Evolutionary conservation across 2,113 vertebrate genomes (phyloP), one percentile per base, ranked within the genome.

Genomic region (Propithecus coquereli): DNA sequence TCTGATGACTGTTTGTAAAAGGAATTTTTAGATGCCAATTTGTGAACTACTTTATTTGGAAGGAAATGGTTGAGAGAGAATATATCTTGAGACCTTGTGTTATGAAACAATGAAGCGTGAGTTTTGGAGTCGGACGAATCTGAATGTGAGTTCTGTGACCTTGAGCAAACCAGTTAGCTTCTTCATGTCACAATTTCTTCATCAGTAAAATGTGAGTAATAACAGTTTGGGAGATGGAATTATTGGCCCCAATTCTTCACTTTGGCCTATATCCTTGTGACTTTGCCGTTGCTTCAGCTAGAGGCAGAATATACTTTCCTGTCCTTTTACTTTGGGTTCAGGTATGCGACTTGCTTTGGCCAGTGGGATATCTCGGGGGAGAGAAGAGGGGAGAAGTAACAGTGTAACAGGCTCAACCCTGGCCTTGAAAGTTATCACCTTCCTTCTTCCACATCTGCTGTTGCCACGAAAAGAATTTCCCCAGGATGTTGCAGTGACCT

Each of bases 1-100:
- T 94, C 85, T 92, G 85, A 96, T 1, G 16, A 83, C 66, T 94
- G 45, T 96, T 91, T 93, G 87, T 81, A 94, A 95, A 90, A 93
- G 88, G 20, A 57, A 37, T 79, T 84, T 87, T 65, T 87, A 87
- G 61, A 57, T 84, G 52, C 20, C 37, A 57, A 66, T 92, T 94
- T 80, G 50, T 95, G 76, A 93, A 80, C 37, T 52, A 52, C 71
- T 63, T 50, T 82, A 81, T 91, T 87, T 43, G n/a, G 66, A 87
- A 40, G 30, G 63, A 90, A 91, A 86, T 54, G 79, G 93, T 89
- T 95, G 79, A 94, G 61, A 93, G 45, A 95, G 61, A 87, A 32
- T 50, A 12, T 59, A 71, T 73, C 63, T 84, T 79, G 32, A 68
- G 47, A 16, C 25, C 22, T 76, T 90, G 77, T 71, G 25, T 14